Evolutionary conservation across 2,797 vertebrate genomes (phyloP), one percentile per base, ranked within the genome.

Genomic region (Yasuhikotakia modesta): DNA sequence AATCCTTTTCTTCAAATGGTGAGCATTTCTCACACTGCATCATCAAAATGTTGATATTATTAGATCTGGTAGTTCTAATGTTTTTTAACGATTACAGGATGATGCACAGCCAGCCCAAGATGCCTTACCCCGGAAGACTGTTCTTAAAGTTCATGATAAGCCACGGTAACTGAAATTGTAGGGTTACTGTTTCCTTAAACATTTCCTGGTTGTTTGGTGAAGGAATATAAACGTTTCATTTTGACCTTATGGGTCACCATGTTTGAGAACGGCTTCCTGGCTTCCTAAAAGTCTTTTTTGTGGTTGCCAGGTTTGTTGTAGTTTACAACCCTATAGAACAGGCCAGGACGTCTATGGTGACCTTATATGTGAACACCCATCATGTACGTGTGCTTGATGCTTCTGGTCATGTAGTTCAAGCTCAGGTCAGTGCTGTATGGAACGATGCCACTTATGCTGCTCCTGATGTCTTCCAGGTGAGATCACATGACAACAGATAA

Each of bases 361-460:
- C 91, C 0, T 30, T 96, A 4, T 85, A 86, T 0, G 88, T 96
- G 17, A 93, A 90, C 84, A 91, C 91, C 1, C 90, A 91, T 0
- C 91, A 82, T 24, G 91, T 92, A 12, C 91, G 74, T 17, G 83
- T 95, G 2, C 63, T 93, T 0, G 91, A 92, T 14, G 87, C 91
- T 63, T 85, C 86, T 0, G 94, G 94, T 79, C 93, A 57, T 69
- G 86, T 91, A 35, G 81, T 96, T 83, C 69, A 86, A 4, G 79
- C 88, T 12, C 96, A 97, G 86, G 86, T 97, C 57, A 94, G 90
- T 68, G 96, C 94, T 0, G 91, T 97, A 75, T 98, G 96, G 96
- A 91, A 82, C 50, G 90, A 91, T 78, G 85, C 89, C 1, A 87
- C 73, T 65, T 85, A 67, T 27, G 45, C 91, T 27, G 95, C 93